Conservation (phyloP, 2,113 vertebrate species). For the Cavia aperea region DNA sequence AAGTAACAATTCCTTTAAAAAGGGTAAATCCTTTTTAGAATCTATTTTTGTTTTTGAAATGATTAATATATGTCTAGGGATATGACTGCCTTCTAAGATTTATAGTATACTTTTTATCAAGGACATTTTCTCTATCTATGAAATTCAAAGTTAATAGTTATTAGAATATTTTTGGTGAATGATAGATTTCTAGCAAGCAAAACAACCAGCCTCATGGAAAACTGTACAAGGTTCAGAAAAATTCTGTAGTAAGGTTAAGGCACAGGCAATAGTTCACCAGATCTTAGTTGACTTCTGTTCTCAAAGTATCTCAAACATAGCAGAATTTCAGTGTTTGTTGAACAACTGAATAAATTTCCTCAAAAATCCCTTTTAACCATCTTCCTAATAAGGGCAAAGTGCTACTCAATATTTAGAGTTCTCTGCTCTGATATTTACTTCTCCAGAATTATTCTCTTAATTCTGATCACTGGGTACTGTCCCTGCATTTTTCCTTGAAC, state of each 20-base stretch:
- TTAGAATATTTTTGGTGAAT: not conserved
- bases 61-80: not conserved
- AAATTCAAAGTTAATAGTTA: not conserved
- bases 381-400: not conserved
- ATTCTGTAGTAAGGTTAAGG: not conserved
- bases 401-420: not conserved
- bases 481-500: not conserved
- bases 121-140: not conserved
- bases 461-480: not conserved
- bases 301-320: not conserved
- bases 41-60: conserved; percentile 17
- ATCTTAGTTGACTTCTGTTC: not conserved
- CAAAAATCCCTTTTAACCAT: conserved; percentile 18
- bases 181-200: not conserved
- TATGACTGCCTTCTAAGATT: not conserved
- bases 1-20: not conserved
- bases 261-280: not conserved
- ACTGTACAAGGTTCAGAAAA: not conserved
- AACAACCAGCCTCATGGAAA: not conserved
- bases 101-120: not conserved
- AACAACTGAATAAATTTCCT: conserved; percentile 1
- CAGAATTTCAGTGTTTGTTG: not conserved
- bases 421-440: not conserved
- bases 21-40: not conserved
- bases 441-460: not conserved